phyloP scores from a whole-genome alignment of 1,140 invertebrate genomes.

The Drosophila tristis region DNA sequence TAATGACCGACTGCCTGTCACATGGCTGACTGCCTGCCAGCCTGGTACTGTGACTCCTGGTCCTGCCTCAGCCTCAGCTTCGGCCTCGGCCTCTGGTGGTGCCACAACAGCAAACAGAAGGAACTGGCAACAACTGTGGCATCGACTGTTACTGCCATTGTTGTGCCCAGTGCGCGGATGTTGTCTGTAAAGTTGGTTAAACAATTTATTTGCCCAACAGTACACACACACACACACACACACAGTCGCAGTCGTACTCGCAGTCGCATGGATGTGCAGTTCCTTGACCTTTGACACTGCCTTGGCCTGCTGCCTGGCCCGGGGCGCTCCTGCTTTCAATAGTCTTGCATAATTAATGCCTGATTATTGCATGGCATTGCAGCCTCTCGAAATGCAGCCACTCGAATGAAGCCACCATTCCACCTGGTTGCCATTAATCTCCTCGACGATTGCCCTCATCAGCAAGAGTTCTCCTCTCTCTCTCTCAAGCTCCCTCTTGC shows the following conservation, averaged over 20 bases:
- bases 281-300: conserved; percentile 54
- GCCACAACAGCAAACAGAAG: not conserved
- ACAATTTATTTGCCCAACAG: conserved; percentile 49
- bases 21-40: conserved; percentile 48
- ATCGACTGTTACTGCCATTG: conserved; percentile 9
- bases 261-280: conserved; percentile 4
- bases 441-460: conserved; percentile 37
- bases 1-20: conserved; percentile 64
- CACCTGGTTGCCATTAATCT: conserved; percentile 30
- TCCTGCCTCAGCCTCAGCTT: conserved; percentile 6
- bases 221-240: conserved; percentile 15
- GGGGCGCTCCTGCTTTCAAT: no score
- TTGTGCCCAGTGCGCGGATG: conserved; percentile 27
- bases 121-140: conserved; percentile 33
- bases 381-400: conserved; percentile 10
- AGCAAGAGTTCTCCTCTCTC: not conserved
- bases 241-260: not conserved
- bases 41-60: conserved; percentile 40
- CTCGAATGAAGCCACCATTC: no score
- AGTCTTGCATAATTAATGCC: conserved; percentile 44
- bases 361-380: conserved; percentile 50
- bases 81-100: conserved; percentile 8
- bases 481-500: not conserved
- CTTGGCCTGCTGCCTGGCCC: conserved; percentile 1
- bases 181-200: conserved; percentile 64